Conservation (phyloP, 2,888 invertebrate species). For the Napeogenes inachia region DNA sequence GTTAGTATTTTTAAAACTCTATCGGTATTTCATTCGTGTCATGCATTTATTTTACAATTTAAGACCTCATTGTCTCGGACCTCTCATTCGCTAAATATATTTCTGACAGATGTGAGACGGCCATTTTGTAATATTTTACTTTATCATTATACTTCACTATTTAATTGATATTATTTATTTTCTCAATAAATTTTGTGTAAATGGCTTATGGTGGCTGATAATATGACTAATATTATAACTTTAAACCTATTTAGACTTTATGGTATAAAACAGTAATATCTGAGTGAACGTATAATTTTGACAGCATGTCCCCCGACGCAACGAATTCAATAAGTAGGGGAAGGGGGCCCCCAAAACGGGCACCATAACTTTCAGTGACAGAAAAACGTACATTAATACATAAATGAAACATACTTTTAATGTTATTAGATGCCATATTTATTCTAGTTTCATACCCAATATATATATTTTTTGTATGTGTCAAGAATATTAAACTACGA, state of each 20-base stretch:
- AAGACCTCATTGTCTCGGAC: not conserved
- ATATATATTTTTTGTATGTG: too few relatives aligned
- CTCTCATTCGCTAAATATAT: not conserved
- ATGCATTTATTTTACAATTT: not conserved
- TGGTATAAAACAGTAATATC: not conserved
- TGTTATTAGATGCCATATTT: too few relatives aligned
- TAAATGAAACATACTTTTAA: too few relatives aligned
- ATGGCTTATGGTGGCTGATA: not conserved
- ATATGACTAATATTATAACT: not conserved
- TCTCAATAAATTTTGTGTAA: not conserved
- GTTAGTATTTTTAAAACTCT: too few relatives aligned
- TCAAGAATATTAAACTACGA: too few relatives aligned
- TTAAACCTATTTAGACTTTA: not conserved
- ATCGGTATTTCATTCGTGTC: not conserved
- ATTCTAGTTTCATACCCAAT: too few relatives aligned
- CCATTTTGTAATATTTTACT: not conserved
- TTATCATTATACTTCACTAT: not conserved
- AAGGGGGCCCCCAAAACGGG: too few relatives aligned
- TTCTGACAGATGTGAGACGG: too few relatives aligned
- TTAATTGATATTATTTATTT: not conserved
- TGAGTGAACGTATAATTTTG: not conserved
- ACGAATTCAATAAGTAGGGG: too few relatives aligned
- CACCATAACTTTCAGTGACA: too few relatives aligned
- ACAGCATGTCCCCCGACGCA: too few relatives aligned
- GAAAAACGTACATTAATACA: too few relatives aligned